phyloP scores from a whole-genome alignment of 2,888 invertebrate genomes.

The Eristalis tenax region DNA sequence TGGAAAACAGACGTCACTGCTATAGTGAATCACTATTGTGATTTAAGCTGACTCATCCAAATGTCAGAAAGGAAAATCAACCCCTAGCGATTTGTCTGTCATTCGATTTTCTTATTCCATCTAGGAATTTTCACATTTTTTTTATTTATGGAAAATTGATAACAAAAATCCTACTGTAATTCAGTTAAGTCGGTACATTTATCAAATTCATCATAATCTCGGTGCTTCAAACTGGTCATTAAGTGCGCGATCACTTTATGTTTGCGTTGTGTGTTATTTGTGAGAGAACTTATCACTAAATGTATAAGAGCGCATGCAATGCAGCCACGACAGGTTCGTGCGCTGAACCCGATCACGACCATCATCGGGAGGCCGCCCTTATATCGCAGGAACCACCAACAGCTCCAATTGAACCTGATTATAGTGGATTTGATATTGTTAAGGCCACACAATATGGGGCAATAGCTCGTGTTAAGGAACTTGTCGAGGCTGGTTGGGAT shows the following conservation, averaged over 20 bases:
- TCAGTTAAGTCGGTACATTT: constrained; percentile 11
- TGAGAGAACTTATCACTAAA: constrained; percentile 75
- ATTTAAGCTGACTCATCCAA: constrained; percentile 64
- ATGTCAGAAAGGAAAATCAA: constrained; percentile 62
- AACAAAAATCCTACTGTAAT: constrained; percentile 34
- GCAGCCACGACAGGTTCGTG: constrained; percentile 86
- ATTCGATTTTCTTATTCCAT: constrained; percentile 65
- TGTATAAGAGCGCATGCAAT: constrained; percentile 89
- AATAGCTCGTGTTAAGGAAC: constrained; percentile 89
- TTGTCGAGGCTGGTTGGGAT: constrained; percentile 95
- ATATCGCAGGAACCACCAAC: constrained; percentile 85
- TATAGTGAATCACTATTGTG: constrained; percentile 39
- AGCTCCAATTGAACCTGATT: constrained; percentile 86
- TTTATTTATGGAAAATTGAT: constrained; percentile 64
- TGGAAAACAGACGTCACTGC: not conserved
- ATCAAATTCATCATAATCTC: not conserved
- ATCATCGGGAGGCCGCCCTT: constrained; percentile 81
- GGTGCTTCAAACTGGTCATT: constrained; percentile 24
- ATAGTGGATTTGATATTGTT: constrained; percentile 94
- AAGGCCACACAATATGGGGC: constrained; percentile 98
- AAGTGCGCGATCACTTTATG: constrained; percentile 62
- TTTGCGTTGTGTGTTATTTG: constrained; percentile 60
- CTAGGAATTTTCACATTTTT: constrained; percentile 58
- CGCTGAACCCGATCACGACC: constrained; percentile 84
- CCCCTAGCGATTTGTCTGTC: constrained; percentile 64